Evolutionary conservation across 1,140 invertebrate species (phyloP).

Genomic region (Polyergus mexicanus): DNA sequence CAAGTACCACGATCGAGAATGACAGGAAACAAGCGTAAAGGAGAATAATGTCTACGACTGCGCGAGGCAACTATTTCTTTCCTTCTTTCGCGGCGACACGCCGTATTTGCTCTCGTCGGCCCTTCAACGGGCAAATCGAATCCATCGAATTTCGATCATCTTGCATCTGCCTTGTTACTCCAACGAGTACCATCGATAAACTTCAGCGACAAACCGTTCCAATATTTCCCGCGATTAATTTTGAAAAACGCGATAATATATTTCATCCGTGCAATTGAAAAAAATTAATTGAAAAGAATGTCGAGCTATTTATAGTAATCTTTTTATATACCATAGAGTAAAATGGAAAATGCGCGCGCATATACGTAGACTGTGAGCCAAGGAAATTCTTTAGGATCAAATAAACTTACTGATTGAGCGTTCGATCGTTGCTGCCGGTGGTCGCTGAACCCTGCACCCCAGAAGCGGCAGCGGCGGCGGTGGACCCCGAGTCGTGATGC

Average conservation of each 20-base stretch:
- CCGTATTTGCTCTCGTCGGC: conserved; percentile 52
- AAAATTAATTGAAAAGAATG: neutral
- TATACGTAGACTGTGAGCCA: no score
- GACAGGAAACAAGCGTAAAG: conserved; percentile 10
- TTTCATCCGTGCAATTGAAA: neutral
- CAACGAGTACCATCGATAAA: conserved; percentile 11
- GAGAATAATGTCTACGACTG: neutral
- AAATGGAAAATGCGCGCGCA: conserved; percentile 2
- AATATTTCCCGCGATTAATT: conserved; percentile 10
- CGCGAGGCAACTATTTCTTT: neutral
- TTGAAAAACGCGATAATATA: neutral
- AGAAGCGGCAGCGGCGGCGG: conserved; percentile 85
- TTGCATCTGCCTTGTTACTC: conserved; percentile 7
- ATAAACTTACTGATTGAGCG: conserved; percentile 89
- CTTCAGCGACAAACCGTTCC: neutral
- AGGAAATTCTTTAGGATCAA: neutral
- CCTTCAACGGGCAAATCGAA: conserved; percentile 56
- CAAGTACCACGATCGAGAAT: conserved; percentile 13
- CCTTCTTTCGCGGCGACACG: conserved; percentile 8
- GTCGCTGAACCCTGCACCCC: conserved; percentile 86
- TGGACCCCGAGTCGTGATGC: conserved; percentile 88
- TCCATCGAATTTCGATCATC: conserved; percentile 45
- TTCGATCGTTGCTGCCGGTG: conserved; percentile 87
- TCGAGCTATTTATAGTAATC: neutral
- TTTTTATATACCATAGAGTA: neutral